These are phyloP conservation scores for Opisthocomus hoazin DNA, from an alignment of 2,113 vertebrate genomes.

Conservation along the genomic window DNA sequence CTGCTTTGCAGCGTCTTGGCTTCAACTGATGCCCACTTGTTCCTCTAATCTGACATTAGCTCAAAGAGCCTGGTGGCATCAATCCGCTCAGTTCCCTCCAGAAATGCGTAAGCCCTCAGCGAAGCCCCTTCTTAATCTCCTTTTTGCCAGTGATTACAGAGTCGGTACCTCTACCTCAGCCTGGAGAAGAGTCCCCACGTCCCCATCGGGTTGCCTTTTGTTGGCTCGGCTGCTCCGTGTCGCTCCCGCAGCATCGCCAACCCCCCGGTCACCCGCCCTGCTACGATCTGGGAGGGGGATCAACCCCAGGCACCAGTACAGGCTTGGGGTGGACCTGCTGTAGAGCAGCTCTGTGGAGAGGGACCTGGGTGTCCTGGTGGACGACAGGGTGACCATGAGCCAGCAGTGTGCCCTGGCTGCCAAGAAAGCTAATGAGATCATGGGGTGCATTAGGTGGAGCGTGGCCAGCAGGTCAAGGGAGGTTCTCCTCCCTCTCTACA, in stretches of 20 bases:
- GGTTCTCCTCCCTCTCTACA: too few species aligned
- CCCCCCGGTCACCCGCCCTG: neutral
- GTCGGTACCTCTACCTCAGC: neutral
- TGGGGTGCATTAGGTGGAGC: too few species aligned
- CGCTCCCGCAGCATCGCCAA: fast-evolving
- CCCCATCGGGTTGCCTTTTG: neutral
- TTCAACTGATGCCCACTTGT: constrained; percentile 37
- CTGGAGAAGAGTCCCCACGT: neutral
- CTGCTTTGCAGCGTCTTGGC: constrained; percentile 28
- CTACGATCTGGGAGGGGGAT: fast-evolving
- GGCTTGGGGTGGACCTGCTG: too few species aligned
- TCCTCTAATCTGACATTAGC: constrained; percentile 40
- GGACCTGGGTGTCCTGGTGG: too few species aligned
- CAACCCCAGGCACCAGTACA: too few species aligned
- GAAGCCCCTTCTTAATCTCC: constrained; percentile 30
- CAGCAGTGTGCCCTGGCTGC: too few species aligned
- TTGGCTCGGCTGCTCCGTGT: fast-evolving
- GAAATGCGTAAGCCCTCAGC: constrained; percentile 23
- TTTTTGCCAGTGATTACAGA: constrained; percentile 24
- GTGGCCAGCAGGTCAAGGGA: too few species aligned
- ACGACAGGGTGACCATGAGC: too few species aligned
- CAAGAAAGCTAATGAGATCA: too few species aligned
- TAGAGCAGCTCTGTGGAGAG: too few species aligned
- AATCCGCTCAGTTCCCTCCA: constrained; percentile 47
- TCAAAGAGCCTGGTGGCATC: constrained; percentile 27